Evolutionary conservation across 2,888 invertebrate genomes (phyloP), one percentile per base, ranked within the genome.

Genomic region (Epinotia brunnichana): DNA sequence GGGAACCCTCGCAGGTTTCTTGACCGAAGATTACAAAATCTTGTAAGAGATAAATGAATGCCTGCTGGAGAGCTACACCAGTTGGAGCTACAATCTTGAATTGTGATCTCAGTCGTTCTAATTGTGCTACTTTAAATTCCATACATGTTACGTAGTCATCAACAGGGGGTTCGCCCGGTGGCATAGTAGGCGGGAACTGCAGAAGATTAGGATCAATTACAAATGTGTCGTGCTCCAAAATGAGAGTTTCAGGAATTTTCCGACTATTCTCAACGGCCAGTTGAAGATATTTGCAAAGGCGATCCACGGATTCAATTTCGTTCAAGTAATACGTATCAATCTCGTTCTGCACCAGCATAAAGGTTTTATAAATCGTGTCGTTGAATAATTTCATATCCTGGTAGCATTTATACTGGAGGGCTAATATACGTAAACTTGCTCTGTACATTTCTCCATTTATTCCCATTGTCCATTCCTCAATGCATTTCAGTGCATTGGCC

Each of bases 391-490:
- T 86, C 81, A 94, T 85, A 78, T 91, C 88, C 75, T 85, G 78
- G 66, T 87, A 85, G 76, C 90, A 88, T 85, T 92, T 87, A 78
- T 90, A 78, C 75, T 90, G 85, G 76, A 88, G 78, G 76, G 85
- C 89, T 39, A 80, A 75, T 70, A 94, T 80, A 61, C 95, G 90
- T 60, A 93, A 79, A 60, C 83, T 87, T 1, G 90, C 88, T 75
- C 95, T 87, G 72, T 86, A 90, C 79, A 91, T 88, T 87, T 95
- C 95, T 29, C 94, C 95, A 69, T 91, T 89, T 4, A 94, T 82
- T 11, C 93, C 95, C 82, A 91, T 91, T 19, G 87, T 86, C 95
- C 95, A 95, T 83, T 95, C 95, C 29, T 94, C 90, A 17, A 94
- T 81, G 77, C 91, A 92, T 81, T 89, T 92, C 17, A 91, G 75